Conservation (phyloP, 2,888 invertebrate genomes). For the Chalcis sispes region DNA sequence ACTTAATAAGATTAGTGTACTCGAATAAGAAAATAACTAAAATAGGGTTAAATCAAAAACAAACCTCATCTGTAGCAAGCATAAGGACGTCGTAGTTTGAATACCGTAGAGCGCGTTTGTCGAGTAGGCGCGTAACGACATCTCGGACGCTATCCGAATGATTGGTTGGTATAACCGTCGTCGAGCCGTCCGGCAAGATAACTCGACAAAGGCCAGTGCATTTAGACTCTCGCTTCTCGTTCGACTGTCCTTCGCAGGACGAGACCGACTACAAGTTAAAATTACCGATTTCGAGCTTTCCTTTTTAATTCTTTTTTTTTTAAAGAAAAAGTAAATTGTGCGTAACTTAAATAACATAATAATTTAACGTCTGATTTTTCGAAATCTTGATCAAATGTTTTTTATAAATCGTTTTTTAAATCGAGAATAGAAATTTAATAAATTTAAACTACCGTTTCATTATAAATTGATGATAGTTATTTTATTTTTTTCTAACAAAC, state of each 20-base stretch:
- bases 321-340: background rate
- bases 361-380: background rate
- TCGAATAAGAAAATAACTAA: slow-evolving; percentile 1
- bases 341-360: too few species aligned
- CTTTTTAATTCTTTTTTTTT: slow-evolving; percentile 23
- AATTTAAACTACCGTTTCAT: too few species aligned
- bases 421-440: too few species aligned
- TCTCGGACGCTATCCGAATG: slow-evolving; percentile 85
- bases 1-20: slow-evolving; percentile 5
- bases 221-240: slow-evolving; percentile 74
- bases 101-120: slow-evolving; percentile 88
- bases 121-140: slow-evolving; percentile 88
- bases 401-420: background rate
- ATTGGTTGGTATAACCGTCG: slow-evolving; percentile 92
- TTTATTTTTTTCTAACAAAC: too few species aligned
- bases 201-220: slow-evolving; percentile 85
- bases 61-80: slow-evolving; percentile 76
- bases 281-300: slow-evolving; percentile 53
- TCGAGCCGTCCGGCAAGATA: slow-evolving; percentile 92
- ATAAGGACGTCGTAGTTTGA: slow-evolving; percentile 89
- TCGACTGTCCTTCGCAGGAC: slow-evolving; percentile 74
- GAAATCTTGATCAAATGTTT: slow-evolving; percentile 3
- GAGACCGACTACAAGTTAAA: slow-evolving; percentile 74
- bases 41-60: slow-evolving; percentile 62
- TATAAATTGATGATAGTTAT: too few species aligned